A percentile compares a stretch with the other conserved stretches of the same genome.
phyloP scores from a whole-genome alignment of 2,888 invertebrate species.

The Lissocephala sabroskyi region DNA sequence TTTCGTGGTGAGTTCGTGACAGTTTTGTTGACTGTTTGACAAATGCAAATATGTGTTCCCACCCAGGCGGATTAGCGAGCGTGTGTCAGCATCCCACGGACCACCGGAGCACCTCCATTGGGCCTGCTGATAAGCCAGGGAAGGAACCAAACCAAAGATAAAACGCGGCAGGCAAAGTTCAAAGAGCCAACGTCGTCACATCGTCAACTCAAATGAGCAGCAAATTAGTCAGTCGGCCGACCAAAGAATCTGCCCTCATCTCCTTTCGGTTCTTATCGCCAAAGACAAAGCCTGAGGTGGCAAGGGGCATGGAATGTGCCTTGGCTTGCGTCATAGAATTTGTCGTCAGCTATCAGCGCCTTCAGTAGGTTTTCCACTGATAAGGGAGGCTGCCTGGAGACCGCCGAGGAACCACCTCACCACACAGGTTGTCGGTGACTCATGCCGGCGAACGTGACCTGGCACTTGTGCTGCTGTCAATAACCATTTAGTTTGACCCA shows the following conservation, averaged over 20 bases:
- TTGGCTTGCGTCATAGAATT: slow-evolving; percentile 53
- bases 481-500: slow-evolving; percentile 26
- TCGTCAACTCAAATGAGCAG: slow-evolving; percentile 45
- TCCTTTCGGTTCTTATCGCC: neutral
- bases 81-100: no score
- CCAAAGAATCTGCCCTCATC: slow-evolving; percentile 5
- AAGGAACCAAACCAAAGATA: slow-evolving; percentile 11
- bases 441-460: slow-evolving; percentile 59
- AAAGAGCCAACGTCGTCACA: slow-evolving; percentile 49
- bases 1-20: no score
- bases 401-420: no score
- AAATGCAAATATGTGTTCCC: no score
- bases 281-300: neutral
- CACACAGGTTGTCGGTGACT: slow-evolving; percentile 35
- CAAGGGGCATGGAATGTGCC: neutral
- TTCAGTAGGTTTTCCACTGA: slow-evolving; percentile 19
- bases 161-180: slow-evolving; percentile 37
- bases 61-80: no score
- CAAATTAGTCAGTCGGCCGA: slow-evolving; percentile 49
- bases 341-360: slow-evolving; percentile 48
- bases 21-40: no score
- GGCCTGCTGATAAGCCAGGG: no score
- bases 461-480: slow-evolving; percentile 32
- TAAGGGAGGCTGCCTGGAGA: slow-evolving; percentile 22
- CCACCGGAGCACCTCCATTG: no score